Evolutionary conservation across 2,888 invertebrate species (phyloP).

Genomic region (Mactromeris polynyma): DNA sequence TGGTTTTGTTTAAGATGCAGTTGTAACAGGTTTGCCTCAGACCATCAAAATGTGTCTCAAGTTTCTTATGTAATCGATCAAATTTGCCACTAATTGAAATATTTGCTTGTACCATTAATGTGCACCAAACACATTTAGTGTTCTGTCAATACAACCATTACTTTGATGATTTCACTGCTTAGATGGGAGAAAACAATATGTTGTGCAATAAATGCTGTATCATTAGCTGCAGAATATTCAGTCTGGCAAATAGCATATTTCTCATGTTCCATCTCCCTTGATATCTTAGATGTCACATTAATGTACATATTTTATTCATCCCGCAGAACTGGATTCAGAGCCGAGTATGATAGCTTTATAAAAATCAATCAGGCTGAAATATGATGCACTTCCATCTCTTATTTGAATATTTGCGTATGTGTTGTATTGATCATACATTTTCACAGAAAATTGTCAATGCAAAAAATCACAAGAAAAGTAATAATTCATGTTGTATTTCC

Average conservation of each 20-base stretch:
- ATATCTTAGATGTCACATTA: conserved; percentile 8
- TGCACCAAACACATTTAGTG: no score
- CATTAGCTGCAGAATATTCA: background rate
- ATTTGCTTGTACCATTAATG: no score
- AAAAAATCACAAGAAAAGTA: no score
- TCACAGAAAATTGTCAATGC: no score
- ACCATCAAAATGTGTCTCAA: no score
- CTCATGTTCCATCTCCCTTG: background rate
- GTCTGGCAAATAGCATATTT: background rate
- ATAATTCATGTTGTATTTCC: no score
- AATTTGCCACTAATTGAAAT: no score
- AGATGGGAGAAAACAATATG: background rate
- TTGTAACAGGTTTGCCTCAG: no score
- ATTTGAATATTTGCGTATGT: background rate
- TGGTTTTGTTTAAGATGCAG: no score
- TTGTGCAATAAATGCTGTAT: background rate
- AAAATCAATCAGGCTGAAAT: background rate
- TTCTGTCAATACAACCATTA: background rate
- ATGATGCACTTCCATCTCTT: background rate
- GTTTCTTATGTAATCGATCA: no score
- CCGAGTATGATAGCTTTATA: background rate
- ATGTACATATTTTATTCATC: background rate
- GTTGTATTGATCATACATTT: no score
- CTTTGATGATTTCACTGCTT: background rate
- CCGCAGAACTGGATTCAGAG: background rate